These are phyloP conservation scores for Onychomys arenicola DNA, from an alignment of 2,797 vertebrate genomes.

Conservation along the genomic window DNA sequence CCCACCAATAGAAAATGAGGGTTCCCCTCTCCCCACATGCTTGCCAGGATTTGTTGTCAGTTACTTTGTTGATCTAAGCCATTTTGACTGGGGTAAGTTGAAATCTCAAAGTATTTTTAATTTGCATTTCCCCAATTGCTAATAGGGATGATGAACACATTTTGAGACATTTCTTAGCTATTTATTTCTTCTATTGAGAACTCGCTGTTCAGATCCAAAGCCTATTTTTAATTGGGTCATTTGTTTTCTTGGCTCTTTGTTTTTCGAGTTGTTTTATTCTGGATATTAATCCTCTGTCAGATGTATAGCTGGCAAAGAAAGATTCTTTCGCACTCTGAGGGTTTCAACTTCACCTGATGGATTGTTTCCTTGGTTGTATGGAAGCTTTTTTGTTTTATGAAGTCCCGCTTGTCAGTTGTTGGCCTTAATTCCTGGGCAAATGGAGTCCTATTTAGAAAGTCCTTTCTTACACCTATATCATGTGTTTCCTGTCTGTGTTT, in stretches of 20 bases:
- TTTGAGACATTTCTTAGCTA: neutral
- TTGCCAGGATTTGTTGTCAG: neutral
- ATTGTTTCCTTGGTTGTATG: neutral
- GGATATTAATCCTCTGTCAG: neutral
- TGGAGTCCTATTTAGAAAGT: neutral
- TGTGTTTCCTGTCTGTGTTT: neutral
- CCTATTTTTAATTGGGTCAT: neutral
- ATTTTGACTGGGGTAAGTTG: neutral
- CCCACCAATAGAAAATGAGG: neutral
- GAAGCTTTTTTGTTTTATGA: neutral
- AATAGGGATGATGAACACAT: neutral
- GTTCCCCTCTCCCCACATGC: neutral
- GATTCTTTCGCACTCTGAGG: neutral
- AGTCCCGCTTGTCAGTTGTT: neutral
- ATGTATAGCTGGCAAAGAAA: neutral
- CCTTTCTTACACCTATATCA: neutral
- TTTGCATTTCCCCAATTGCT: neutral
- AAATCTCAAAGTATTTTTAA: neutral
- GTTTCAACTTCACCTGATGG: neutral
- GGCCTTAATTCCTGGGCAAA: neutral
- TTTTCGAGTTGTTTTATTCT: neutral
- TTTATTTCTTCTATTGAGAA: neutral
- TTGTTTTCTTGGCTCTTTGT: neutral
- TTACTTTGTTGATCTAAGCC: neutral
- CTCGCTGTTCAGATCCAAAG: neutral